Conservation (phyloP, 2,888 invertebrate species). For the Norana najaformis region DNA sequence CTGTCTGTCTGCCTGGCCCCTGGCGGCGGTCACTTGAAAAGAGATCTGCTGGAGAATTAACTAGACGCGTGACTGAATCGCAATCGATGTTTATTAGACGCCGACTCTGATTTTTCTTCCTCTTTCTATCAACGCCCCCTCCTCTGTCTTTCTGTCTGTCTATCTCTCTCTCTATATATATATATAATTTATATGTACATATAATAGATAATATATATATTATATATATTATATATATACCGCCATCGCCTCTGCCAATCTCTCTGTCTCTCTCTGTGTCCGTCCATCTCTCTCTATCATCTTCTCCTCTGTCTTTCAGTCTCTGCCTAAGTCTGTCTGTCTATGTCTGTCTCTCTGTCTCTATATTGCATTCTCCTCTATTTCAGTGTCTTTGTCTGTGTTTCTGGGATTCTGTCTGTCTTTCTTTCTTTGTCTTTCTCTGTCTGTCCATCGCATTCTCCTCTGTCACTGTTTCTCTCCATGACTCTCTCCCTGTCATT, state of each 20-base stretch:
- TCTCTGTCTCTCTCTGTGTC: neutral
- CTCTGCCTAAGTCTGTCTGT: neutral
- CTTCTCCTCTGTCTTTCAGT: too few species aligned
- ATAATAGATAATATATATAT: too few species aligned
- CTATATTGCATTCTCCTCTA: neutral
- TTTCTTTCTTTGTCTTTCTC: neutral
- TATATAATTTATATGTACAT: too few species aligned
- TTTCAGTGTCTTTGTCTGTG: neutral
- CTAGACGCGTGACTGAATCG: neutral
- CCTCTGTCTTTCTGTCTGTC: neutral
- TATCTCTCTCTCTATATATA: neutral
- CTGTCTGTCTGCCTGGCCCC: neutral
- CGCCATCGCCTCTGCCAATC: too few species aligned
- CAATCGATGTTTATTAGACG: neutral
- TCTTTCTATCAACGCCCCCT: neutral
- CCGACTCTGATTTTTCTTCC: neutral
- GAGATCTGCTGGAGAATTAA: neutral
- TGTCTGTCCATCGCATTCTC: too few species aligned
- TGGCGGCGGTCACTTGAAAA: conserved; percentile 5
- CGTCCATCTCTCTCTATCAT: too few species aligned
- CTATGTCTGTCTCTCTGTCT: too few species aligned
- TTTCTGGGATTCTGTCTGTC: too few species aligned
- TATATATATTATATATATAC: too few species aligned
- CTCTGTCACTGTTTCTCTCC: neutral
- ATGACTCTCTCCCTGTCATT: neutral